phyloP scores from a whole-genome alignment of 2,888 invertebrate genomes.

The Neoascia interrupta region DNA sequence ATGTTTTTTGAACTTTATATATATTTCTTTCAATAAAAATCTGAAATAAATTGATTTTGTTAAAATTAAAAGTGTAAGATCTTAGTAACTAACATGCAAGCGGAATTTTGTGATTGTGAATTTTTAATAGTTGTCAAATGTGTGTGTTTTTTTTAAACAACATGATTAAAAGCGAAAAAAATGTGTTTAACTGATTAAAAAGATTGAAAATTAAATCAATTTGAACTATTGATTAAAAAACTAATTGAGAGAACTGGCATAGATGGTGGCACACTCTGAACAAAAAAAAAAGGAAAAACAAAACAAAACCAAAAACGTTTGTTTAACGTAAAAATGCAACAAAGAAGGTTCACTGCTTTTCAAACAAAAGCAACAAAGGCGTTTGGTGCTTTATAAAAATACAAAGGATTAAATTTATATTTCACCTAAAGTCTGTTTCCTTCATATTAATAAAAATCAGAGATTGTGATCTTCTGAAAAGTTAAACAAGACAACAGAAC shows the following conservation, averaged over 20 bases:
- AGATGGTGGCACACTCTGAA: constrained; percentile 20
- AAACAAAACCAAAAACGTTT: too few species aligned
- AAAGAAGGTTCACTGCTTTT: constrained; percentile 28
- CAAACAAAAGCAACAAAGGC: constrained; percentile 57
- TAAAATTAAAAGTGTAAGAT: constrained; percentile 75
- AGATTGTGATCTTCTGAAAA: constrained; percentile 68
- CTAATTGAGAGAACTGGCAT: too few species aligned
- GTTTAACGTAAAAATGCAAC: constrained; percentile 42
- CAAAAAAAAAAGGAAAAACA: constrained; percentile 3
- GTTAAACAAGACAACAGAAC: constrained; percentile 51
- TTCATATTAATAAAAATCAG: constrained; percentile 68
- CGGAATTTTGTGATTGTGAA: constrained; percentile 53
- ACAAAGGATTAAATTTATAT: constrained; percentile 1
- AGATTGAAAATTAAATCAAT: constrained; percentile 9
- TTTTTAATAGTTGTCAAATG: constrained; percentile 17
- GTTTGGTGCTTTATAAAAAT: constrained; percentile 44
- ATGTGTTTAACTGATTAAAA: background rate
- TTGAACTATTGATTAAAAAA: constrained; percentile 21
- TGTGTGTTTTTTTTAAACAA: background rate
- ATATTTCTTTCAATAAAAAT: constrained; percentile 78
- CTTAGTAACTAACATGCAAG: constrained; percentile 63
- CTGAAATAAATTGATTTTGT: constrained; percentile 79
- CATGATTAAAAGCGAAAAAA: constrained; percentile 20
- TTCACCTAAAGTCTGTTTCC: constrained; percentile 63
- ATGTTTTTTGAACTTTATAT: constrained; percentile 80